A percentile compares a stretch with the other conserved stretches of the same genome.
Evolutionary conservation across 2,797 vertebrate genomes (phyloP).

Genomic region (Zenarchopterus dispar): DNA sequence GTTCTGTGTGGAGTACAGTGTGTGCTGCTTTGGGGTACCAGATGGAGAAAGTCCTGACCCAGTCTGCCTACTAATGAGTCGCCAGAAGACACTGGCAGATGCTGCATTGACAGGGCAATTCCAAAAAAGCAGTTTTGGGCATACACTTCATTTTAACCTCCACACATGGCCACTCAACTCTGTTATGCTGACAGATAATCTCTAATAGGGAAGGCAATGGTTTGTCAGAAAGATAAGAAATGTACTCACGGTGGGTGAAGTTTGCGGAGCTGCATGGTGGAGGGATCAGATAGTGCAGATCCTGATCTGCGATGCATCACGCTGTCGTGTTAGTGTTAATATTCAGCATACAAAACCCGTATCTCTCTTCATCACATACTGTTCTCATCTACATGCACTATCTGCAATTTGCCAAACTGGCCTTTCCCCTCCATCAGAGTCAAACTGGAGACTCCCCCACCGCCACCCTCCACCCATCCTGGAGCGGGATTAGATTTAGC

Average conservation of each 20-base stretch:
- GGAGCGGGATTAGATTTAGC: slow-evolving; percentile 57
- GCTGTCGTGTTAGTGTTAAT: slow-evolving; percentile 33
- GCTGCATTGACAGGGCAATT: slow-evolving; percentile 38
- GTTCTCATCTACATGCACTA: slow-evolving; percentile 42
- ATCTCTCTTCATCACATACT: slow-evolving; percentile 35
- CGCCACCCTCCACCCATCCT: background rate
- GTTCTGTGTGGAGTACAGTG: slow-evolving; percentile 15
- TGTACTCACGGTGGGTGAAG: background rate
- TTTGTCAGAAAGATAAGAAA: slow-evolving; percentile 16
- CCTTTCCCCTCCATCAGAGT: slow-evolving; percentile 39
- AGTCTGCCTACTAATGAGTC: slow-evolving; percentile 66
- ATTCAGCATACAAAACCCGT: slow-evolving; percentile 33
- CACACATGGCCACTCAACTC: slow-evolving; percentile 1
- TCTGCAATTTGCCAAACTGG: slow-evolving; percentile 54
- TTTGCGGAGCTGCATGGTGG: slow-evolving; percentile 5
- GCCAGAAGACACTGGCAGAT: slow-evolving; percentile 65
- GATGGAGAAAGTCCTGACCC: slow-evolving; percentile 63
- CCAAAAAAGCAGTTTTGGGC: slow-evolving; percentile 26
- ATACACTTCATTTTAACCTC: slow-evolving; percentile 32
- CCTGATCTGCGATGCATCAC: slow-evolving; percentile 37
- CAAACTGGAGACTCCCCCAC: slow-evolving; percentile 12
- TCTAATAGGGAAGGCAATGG: background rate
- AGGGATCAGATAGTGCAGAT: slow-evolving; percentile 19
- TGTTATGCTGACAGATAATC: slow-evolving; percentile 1
- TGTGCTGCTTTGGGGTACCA: slow-evolving; percentile 56